Evolutionary conservation across 2,113 vertebrate genomes (phyloP).

Genomic region (Pteruthius melanotis): DNA sequence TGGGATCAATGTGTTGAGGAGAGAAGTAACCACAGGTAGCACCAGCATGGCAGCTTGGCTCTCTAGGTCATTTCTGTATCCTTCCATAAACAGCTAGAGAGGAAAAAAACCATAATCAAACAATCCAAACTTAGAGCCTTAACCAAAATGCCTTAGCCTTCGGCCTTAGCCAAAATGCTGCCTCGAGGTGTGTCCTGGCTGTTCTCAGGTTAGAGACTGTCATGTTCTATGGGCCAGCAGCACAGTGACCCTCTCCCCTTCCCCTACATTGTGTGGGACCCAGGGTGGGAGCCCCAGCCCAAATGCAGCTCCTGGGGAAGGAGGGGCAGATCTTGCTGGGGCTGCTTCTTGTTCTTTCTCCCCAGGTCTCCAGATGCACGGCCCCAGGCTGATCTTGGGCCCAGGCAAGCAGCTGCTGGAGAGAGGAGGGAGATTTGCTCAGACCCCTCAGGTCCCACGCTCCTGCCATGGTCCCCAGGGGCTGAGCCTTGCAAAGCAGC

Average conservation of each 20-base stretch:
- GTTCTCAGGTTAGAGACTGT: neutral
- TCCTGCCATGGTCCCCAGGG: neutral
- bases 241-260: neutral
- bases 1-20: slow-evolving; percentile 84
- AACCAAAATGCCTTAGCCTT: neutral
- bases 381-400: neutral
- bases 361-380: neutral
- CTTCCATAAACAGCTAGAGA: slow-evolving; percentile 49
- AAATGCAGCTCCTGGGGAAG: neutral
- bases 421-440: neutral
- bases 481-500: neutral
- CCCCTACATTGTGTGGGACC: rapidly evolving
- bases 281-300: neutral
- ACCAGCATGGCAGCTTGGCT: slow-evolving; percentile 80
- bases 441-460: neutral
- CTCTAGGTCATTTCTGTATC: neutral
- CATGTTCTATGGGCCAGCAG: neutral
- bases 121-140: neutral
- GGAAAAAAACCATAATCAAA: neutral
- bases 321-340: neutral
- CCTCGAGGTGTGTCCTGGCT: neutral
- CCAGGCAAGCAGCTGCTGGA: neutral
- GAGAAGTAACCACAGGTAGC: slow-evolving; percentile 81
- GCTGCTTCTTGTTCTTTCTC: neutral
- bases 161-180: neutral